Conservation (phyloP, 2,888 invertebrate genomes). For the Ophion obscuratus region DNA sequence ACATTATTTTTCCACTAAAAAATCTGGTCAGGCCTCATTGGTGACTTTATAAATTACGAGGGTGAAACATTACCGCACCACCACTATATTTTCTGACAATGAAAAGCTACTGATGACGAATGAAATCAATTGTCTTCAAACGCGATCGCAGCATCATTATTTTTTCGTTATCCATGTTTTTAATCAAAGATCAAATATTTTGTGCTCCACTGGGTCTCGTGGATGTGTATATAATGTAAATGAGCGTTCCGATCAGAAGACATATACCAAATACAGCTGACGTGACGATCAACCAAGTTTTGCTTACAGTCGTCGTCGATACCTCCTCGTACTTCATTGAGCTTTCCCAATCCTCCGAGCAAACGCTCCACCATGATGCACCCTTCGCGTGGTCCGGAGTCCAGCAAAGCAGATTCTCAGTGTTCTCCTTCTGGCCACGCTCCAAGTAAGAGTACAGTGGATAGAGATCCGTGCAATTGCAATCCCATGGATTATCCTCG, state of each 20-base stretch:
- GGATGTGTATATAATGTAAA: slow-evolving; percentile 43
- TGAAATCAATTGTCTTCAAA: not conserved
- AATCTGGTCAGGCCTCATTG: no score
- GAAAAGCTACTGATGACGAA: no score
- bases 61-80: no score
- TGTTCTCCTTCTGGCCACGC: slow-evolving; percentile 85
- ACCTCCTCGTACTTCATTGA: slow-evolving; percentile 11
- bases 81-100: no score
- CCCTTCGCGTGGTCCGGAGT: slow-evolving; percentile 87
- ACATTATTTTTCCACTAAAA: no score
- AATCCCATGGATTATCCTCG: slow-evolving; percentile 90
- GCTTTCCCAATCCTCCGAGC: slow-evolving; percentile 35
- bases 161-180: not conserved
- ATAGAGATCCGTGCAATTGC: slow-evolving; percentile 88
- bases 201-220: slow-evolving; percentile 12
- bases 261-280: slow-evolving; percentile 31
- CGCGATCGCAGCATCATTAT: not conserved
- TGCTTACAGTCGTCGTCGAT: slow-evolving; percentile 1
- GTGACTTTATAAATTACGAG: no score
- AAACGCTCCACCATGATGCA: slow-evolving; percentile 85
- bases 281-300: slow-evolving; percentile 49
- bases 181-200: not conserved
- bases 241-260: slow-evolving; percentile 35
- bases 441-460: slow-evolving; percentile 87
- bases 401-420: slow-evolving; percentile 86